A percentile compares a stretch with the other conserved stretches of the same genome.
These are phyloP conservation scores for Aporrectodea caliginosa DNA, from an alignment of 1,140 invertebrate species.

Conservation along the genomic window DNA sequence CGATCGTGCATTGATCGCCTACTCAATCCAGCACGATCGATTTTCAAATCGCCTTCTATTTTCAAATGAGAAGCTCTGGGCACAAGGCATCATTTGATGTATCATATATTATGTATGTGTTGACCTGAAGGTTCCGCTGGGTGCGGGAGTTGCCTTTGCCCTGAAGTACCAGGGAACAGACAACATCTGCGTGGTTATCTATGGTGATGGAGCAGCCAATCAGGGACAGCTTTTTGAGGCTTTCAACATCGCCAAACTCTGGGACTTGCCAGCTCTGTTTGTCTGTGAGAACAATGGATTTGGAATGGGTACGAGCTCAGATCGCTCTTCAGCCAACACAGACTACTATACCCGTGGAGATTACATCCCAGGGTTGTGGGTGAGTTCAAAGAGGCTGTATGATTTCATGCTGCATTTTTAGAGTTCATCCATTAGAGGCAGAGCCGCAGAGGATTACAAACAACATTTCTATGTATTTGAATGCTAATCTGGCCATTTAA, in stretches of 20 bases:
- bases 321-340: slow-evolving; percentile 79
- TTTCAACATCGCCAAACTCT: slow-evolving; percentile 77
- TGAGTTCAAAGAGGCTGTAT: too few species aligned
- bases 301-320: slow-evolving; percentile 91
- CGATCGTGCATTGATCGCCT: too few species aligned
- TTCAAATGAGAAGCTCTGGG: too few species aligned
- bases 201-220: slow-evolving; percentile 97
- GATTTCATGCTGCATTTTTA: too few species aligned
- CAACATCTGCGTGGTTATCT: slow-evolving; percentile 78
- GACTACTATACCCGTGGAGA: slow-evolving; percentile 92
- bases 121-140: slow-evolving; percentile 90
- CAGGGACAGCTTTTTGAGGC: slow-evolving; percentile 70
- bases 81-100: too few species aligned
- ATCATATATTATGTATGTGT: too few species aligned
- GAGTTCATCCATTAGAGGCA: too few species aligned
- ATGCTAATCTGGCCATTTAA: too few species aligned
- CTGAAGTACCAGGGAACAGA: slow-evolving; percentile 78
- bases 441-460: too few species aligned
- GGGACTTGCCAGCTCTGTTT: slow-evolving; percentile 88
- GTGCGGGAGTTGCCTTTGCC: slow-evolving; percentile 86
- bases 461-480: too few species aligned
- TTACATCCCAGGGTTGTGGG: slow-evolving; percentile 83
- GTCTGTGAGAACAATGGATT: slow-evolving; percentile 98
- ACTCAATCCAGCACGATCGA: too few species aligned
- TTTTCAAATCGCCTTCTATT: too few species aligned